Evolutionary conservation across 2,797 vertebrate genomes (phyloP), one percentile per base, ranked within the genome.

Genomic region (Dendrocincla tyrannina): DNA sequence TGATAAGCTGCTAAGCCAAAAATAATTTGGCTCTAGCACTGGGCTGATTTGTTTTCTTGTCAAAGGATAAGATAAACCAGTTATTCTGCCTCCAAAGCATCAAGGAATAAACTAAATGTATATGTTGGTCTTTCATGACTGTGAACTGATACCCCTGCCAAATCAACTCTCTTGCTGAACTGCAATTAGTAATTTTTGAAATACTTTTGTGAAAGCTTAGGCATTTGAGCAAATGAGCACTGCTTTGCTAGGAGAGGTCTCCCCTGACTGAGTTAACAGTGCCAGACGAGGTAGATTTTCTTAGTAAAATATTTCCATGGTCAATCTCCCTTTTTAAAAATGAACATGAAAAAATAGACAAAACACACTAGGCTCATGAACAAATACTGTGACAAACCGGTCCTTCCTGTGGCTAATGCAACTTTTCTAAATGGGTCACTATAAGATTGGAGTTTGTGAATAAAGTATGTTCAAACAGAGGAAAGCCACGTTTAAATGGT

Each of bases 31-130:
- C 50, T 80, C 5, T 79, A 73, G 85, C 5, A 56, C 25, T 44
- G 46, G 55, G 11, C 30, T 68, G 79, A 75, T 91, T 94, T 93
- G 50, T 91, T 93, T 93, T 33, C 42, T 66, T 53, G 28, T 85
- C 52, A 90, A 66, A 93, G 32, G 17, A 56, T 3, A 69, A 69
- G 53, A 25, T 93, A 89, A 89, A 92, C 32, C 6, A 30, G 7
- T 85, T 85, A 88, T 42, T 75, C 41, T 91, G 33, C 20, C 66
- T 96, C 53, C 63, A 82, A 92, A 85, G 16, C 30, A 78, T 27
- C 42, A 89, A 37, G 25, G 22, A 46, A 85, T 68, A 80, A 52
- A 66, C 18, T 60, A 74, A 12, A 50, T 23, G 37, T 41, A 64
- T 78, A 37, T 32, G n/a, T 44, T 19, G 14, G 20, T 60, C 53